Evolutionary conservation across 2,888 invertebrate genomes (phyloP).

Genomic region (Athalia cordata): DNA sequence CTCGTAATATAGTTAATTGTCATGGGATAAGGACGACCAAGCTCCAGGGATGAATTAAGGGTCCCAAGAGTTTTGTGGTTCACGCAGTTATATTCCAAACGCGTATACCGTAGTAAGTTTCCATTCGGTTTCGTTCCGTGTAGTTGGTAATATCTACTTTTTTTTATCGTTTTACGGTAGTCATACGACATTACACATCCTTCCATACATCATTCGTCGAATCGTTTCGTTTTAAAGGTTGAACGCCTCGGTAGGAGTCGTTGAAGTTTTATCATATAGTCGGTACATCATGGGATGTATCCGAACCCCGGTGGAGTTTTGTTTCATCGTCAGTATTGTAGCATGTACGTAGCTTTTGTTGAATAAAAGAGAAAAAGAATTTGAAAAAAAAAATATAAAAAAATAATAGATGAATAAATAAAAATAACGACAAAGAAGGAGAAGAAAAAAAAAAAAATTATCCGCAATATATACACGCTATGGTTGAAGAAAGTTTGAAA

Average conservation of each 20-base stretch:
- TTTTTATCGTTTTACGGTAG: conserved; percentile 1
- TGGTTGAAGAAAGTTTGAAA: conserved; percentile 16
- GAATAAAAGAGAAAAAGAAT: no score
- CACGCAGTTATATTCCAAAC: background rate
- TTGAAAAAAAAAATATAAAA: no score
- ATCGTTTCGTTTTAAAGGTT: background rate
- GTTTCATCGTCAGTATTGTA: background rate
- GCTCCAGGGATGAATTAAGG: no score
- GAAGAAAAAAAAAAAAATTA: background rate
- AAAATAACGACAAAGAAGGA: background rate
- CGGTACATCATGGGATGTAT: no score
- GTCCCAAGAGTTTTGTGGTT: background rate
- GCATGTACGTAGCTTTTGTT: background rate
- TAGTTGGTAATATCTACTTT: background rate
- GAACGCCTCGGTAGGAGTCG: background rate
- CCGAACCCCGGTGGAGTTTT: background rate
- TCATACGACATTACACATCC: background rate
- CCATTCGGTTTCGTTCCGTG: background rate
- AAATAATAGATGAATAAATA: background rate
- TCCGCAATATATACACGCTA: background rate
- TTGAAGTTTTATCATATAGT: background rate
- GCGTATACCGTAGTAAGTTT: no score
- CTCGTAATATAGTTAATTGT: background rate
- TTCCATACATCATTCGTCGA: background rate
- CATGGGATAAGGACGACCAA: background rate